Evolutionary conservation across 2,113 vertebrate genomes (phyloP).

Genomic region (human): DNA sequence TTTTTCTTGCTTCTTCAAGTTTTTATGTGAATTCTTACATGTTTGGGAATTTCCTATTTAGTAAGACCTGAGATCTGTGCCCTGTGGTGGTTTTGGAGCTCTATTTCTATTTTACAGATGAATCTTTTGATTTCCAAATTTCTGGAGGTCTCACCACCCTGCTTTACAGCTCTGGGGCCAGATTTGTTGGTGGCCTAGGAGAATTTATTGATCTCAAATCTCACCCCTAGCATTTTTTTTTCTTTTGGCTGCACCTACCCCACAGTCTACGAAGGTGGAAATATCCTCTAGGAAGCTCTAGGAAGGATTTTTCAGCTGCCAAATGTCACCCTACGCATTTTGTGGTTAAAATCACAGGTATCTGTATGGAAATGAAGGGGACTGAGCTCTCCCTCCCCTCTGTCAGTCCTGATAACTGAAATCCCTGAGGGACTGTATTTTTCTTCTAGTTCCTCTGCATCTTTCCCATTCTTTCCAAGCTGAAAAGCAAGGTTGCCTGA

Average conservation of each 20-base stretch:
- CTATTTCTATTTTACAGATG: neutral
- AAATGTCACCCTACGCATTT: neutral
- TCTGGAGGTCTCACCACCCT: neutral
- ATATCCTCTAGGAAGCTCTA: neutral
- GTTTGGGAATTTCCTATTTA: neutral
- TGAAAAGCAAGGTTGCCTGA: neutral
- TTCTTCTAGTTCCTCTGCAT: neutral
- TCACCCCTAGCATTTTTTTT: neutral
- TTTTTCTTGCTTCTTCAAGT: neutral
- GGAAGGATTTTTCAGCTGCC: neutral
- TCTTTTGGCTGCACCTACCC: neutral
- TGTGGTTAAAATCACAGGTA: neutral
- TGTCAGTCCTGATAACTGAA: neutral
- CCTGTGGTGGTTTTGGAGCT: neutral
- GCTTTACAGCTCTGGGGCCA: too few species aligned
- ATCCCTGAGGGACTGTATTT: neutral
- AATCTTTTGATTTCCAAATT: neutral
- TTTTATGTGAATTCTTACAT: neutral
- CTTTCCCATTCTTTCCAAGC: neutral
- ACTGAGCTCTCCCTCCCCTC: neutral
- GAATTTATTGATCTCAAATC: neutral
- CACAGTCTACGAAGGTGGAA: neutral
- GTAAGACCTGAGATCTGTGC: neutral
- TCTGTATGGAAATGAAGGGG: neutral
- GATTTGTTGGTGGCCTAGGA: neutral